A percentile compares a stretch with the other conserved stretches of the same genome.
Conservation (phyloP, 2,888 invertebrate species). For the Allophyes oxyacanthae region DNA sequence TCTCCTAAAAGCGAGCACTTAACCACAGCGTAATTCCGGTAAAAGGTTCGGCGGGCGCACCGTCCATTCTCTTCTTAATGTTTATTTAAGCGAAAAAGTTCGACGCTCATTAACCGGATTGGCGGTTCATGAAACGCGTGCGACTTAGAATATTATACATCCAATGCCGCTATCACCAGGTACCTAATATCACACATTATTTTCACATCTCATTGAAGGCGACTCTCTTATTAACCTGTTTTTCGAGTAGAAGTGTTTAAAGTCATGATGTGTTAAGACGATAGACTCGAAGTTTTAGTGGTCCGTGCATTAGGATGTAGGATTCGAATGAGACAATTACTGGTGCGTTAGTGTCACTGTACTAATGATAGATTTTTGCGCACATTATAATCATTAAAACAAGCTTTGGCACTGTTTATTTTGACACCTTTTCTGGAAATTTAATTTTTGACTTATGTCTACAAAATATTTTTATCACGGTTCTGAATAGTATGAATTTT, state of each 20-base stretch:
- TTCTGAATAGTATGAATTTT: neutral
- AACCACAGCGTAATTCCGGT: constrained; percentile 82
- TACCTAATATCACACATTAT: constrained; percentile 83
- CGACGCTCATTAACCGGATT: constrained; percentile 82
- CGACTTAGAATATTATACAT: constrained; percentile 73
- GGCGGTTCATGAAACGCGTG: constrained; percentile 80
- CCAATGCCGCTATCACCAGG: constrained; percentile 63
- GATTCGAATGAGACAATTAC: constrained; percentile 40
- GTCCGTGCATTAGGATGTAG: constrained; percentile 53
- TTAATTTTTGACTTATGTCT: too few relatives aligned
- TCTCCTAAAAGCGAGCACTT: constrained; percentile 79
- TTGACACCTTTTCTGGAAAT: neutral
- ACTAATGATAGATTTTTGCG: constrained; percentile 60
- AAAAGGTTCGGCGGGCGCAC: constrained; percentile 78
- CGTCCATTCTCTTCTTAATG: constrained; percentile 83
- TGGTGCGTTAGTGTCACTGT: constrained; percentile 56
- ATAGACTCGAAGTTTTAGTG: constrained; percentile 75
- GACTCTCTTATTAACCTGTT: constrained; percentile 76
- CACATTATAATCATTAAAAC: neutral
- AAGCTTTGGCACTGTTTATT: neutral
- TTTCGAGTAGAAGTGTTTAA: constrained; percentile 75
- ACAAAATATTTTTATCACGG: neutral
- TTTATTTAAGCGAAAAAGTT: constrained; percentile 87
- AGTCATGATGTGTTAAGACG: constrained; percentile 68
- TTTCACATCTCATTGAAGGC: constrained; percentile 79